These are phyloP conservation scores for Aramus guarauna DNA, from an alignment of 2,113 vertebrate genomes.

Conservation along the genomic window DNA sequence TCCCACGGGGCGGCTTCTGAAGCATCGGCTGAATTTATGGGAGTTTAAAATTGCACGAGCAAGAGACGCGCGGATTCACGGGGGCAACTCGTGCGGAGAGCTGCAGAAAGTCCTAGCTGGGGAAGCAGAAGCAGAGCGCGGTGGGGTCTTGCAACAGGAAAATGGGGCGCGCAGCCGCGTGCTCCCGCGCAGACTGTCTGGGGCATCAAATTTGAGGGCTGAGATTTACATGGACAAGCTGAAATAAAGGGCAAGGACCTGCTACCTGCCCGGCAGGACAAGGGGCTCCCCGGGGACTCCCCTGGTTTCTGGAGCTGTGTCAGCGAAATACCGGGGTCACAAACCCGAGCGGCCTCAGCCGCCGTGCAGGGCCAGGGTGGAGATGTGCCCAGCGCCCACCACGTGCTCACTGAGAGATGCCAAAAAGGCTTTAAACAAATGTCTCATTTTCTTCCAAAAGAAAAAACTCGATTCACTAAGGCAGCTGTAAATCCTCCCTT, in stretches of 20 bases:
- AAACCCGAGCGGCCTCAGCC: background rate
- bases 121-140: background rate
- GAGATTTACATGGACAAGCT: background rate
- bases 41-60: background rate
- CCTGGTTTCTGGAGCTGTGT: background rate
- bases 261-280: background rate
- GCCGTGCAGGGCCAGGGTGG: background rate
- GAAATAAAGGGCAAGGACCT: background rate
- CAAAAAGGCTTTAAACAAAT: background rate
- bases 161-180: background rate
- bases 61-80: background rate
- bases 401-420: background rate
- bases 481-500: background rate
- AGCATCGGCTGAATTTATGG: background rate
- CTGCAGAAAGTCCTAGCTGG: background rate
- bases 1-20: background rate
- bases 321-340: background rate
- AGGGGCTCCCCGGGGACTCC: background rate
- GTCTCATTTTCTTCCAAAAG: background rate
- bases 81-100: background rate
- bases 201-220: background rate
- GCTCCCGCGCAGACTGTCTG: too few species aligned
- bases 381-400: fast-evolving
- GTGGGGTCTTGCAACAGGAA: background rate
- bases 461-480: fast-evolving